Evolutionary conservation across 1,140 invertebrate genomes (phyloP).

Genomic region (Leptinotarsa defecta): DNA sequence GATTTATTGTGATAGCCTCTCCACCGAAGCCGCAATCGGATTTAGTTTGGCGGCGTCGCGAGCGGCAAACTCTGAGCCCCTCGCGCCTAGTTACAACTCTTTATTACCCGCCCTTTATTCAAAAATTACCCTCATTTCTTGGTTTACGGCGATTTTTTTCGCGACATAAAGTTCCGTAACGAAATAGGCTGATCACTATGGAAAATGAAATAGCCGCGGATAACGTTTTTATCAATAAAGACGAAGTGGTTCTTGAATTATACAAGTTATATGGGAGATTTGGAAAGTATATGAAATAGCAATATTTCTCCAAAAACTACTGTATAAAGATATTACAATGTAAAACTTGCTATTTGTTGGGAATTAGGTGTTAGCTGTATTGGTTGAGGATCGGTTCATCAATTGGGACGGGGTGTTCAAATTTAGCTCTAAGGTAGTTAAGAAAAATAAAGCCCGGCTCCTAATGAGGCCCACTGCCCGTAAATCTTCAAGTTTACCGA

Average conservation of each 20-base stretch:
- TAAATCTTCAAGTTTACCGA: no score
- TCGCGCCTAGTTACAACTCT: conserved; percentile 40
- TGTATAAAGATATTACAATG: no score
- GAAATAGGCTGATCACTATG: conserved; percentile 14
- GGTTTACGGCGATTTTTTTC: conserved; percentile 34
- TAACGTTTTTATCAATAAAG: conserved; percentile 9
- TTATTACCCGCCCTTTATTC: conserved; percentile 44
- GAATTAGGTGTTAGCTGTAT: no score
- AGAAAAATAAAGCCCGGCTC: no score
- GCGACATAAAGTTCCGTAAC: background rate
- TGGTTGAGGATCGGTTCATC: no score
- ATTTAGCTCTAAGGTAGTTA: no score
- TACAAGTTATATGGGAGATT: no score
- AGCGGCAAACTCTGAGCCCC: conserved; percentile 1
- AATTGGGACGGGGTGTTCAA: no score
- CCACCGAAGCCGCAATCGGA: conserved; percentile 44
- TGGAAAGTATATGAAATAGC: no score
- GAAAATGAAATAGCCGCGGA: conserved; percentile 24
- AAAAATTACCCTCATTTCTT: conserved; percentile 45
- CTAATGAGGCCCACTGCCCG: no score
- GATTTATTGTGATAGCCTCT: conserved; percentile 54
- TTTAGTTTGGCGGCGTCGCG: conserved; percentile 39
- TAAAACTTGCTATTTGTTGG: no score
- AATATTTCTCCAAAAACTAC: no score
- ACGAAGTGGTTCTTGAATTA: conserved; percentile 10